Evolutionary conservation across 2,113 vertebrate genomes (phyloP), one percentile per base, ranked within the genome.

Genomic region (Herpailurus yagouaroundi): DNA sequence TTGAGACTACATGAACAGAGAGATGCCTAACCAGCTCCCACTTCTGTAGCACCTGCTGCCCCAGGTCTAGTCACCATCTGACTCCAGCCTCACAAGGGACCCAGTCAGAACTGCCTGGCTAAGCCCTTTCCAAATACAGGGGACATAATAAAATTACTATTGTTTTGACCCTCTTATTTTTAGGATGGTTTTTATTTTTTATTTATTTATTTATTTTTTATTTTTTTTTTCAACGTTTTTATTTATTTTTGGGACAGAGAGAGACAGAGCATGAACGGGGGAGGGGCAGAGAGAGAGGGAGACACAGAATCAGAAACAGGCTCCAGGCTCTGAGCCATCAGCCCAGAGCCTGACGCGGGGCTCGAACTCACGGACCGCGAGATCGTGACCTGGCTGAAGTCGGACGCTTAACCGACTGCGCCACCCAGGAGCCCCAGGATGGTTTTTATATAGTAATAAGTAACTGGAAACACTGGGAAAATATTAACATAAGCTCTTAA

Each of bases 401-500:
- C n/a, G n/a, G n/a, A n/a, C n/a, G n/a, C n/a, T n/a, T n/a, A n/a
- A n/a, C n/a, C n/a, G n/a, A n/a, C n/a, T n/a, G n/a, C n/a, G n/a
- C n/a, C n/a, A n/a, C n/a, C n/a, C n/a, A n/a, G n/a, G n/a, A n/a
- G n/a, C n/a, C n/a, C n/a, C n/a, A 38, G 69, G 48, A 1, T 71
- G 4, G 50, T 57, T 96, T 95, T 33, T 38, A 57, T 89, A 23
- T 11, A 91, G 15, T 77, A 52, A 41, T 82, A 64, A 80, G 71
- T 84, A 82, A 82, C 41, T 94, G 33, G 6, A 92, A 94, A 41
- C 8, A n/a, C 4, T 89, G 55, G 60, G 96, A 92, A 95, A 92
- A 57, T 83, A 96, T 74, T 87, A 95, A 77, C 74, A 69, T 83
- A 90, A 97, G 94, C 21, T 55, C 33, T 86, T 92, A 97, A 98